phyloP scores from a whole-genome alignment of 2,888 invertebrate species.

The Hymenopus coronatus region DNA sequence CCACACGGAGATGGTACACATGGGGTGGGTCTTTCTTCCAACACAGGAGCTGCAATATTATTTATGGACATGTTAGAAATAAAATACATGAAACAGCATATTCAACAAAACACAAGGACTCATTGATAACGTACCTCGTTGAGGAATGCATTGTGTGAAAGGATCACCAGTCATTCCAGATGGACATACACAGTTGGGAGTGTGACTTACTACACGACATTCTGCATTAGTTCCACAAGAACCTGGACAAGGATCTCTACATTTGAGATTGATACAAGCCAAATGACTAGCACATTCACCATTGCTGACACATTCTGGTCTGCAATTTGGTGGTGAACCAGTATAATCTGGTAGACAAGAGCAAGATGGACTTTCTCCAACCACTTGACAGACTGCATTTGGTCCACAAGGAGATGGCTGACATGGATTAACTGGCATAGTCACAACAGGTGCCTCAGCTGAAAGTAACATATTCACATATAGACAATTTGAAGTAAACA shows the following conservation, averaged over 20 bases:
- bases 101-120: not conserved
- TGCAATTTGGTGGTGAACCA: slow-evolving; percentile 74
- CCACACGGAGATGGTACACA: slow-evolving; percentile 66
- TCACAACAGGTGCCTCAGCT: slow-evolving; percentile 22
- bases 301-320: slow-evolving; percentile 68
- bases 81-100: not conserved
- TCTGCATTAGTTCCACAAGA: slow-evolving; percentile 70
- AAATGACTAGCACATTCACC: slow-evolving; percentile 66
- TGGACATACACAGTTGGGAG: slow-evolving; percentile 67
- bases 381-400: slow-evolving; percentile 50
- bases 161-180: slow-evolving; percentile 72
- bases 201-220: slow-evolving; percentile 72
- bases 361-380: slow-evolving; percentile 67
- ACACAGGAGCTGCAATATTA: not conserved
- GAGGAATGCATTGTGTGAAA: slow-evolving; percentile 59
- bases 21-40: slow-evolving; percentile 34
- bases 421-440: slow-evolving; percentile 37
- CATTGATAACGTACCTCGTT: slow-evolving; percentile 32
- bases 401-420: slow-evolving; percentile 43
- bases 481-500: not conserved
- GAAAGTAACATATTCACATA: slow-evolving; percentile 45
- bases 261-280: slow-evolving; percentile 63
- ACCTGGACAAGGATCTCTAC: slow-evolving; percentile 60
- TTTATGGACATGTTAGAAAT: not conserved
- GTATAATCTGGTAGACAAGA: slow-evolving; percentile 64